Percentiles rank a stretch among this genome's conserved stretches.
These are phyloP conservation scores for Tiliacea aurago DNA, from an alignment of 2,888 invertebrate genomes.

Conservation along the genomic window DNA sequence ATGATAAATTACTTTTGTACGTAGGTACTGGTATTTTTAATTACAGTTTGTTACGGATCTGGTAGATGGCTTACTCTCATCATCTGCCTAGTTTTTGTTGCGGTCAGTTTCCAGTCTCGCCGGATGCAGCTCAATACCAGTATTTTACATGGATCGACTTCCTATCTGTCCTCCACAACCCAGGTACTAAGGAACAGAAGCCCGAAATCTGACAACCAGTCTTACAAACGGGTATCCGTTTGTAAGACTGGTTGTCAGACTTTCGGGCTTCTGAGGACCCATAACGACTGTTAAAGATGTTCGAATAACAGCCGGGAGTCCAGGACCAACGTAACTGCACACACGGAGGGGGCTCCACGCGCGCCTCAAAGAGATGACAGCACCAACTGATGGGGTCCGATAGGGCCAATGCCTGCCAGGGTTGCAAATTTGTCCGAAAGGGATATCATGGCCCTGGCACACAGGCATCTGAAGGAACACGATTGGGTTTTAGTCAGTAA, in stretches of 20 bases:
- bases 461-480: too few species aligned
- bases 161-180: background rate
- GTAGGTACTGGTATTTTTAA: background rate
- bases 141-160: background rate
- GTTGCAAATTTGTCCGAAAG: too few species aligned
- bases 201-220: too few species aligned
- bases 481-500: too few species aligned
- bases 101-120: background rate
- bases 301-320: background rate
- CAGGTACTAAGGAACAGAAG: background rate
- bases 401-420: too few species aligned
- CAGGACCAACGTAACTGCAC: background rate
- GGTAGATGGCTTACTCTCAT: background rate
- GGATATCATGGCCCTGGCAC: too few species aligned
- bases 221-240: too few species aligned
- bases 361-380: too few species aligned
- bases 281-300: background rate
- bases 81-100: background rate
- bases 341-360: too few species aligned
- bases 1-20: conserved; percentile 1
- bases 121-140: background rate
- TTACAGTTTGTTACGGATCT: background rate
- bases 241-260: background rate
- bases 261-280: background rate
- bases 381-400: too few species aligned